Percentiles rank a stretch among this genome's conserved stretches.
These are phyloP conservation scores for Phalacrocorax pelagicus DNA, from an alignment of 2,113 vertebrate genomes.

Conservation along the genomic window DNA sequence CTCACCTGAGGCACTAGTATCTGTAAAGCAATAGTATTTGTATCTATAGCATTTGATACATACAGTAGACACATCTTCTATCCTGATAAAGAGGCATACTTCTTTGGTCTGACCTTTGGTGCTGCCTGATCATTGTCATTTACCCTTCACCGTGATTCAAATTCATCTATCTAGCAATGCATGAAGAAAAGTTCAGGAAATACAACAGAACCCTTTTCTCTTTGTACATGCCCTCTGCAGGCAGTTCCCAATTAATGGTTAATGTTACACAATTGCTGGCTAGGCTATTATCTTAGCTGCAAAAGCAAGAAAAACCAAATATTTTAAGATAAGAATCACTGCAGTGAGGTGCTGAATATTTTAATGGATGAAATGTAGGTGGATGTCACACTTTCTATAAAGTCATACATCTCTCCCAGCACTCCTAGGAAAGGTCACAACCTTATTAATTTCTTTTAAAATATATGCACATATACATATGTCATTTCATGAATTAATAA, in stretches of 20 bases:
- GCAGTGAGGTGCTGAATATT: neutral
- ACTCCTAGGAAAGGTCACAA: neutral
- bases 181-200: neutral
- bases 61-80: neutral
- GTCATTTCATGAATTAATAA: neutral
- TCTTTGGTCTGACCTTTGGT: neutral
- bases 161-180: neutral
- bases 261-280: neutral
- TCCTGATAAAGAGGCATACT: neutral
- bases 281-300: neutral
- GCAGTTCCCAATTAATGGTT: neutral
- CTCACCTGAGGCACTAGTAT: neutral
- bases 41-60: neutral
- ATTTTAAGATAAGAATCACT: neutral
- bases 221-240: neutral
- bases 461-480: neutral
- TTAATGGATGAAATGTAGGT: neutral
- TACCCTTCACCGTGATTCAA: neutral
- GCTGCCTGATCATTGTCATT: neutral
- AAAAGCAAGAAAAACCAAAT: neutral
- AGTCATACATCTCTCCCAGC: neutral
- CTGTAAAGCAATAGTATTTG: neutral
- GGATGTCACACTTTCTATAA: neutral
- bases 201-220: neutral
- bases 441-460: neutral